A percentile compares a stretch with the other conserved stretches of the same genome.
These are phyloP conservation scores for Henricia sp. DNA, from an alignment of 53 echinoderm and acorn worm genomes.

Conservation along the genomic window DNA sequence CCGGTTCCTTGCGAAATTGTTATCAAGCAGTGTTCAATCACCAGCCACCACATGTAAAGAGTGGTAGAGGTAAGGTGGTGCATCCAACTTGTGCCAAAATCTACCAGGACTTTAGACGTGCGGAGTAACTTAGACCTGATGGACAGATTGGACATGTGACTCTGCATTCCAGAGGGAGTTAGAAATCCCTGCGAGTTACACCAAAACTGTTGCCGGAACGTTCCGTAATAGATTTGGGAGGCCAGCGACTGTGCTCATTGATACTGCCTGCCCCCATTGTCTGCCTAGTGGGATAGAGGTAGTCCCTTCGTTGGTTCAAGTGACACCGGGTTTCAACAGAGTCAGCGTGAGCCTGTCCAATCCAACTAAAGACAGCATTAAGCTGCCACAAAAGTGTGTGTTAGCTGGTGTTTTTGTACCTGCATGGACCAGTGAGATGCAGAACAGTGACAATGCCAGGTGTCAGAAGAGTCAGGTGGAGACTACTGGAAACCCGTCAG, in stretches of 20 bases:
- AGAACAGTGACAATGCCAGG: not conserved
- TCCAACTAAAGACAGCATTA: not conserved
- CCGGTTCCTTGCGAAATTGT: slow-evolving; percentile 19
- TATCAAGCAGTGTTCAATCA: not conserved
- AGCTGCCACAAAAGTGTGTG: slow-evolving; percentile 10
- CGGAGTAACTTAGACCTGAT: not conserved
- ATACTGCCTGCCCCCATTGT: not conserved
- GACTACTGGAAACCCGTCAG: not conserved
- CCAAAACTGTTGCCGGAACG: not conserved
- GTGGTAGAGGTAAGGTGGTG: not conserved
- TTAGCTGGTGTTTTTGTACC: slow-evolving; percentile 7
- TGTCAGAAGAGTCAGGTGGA: not conserved
- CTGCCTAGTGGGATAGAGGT: slow-evolving; percentile 14
- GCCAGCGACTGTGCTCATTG: not conserved
- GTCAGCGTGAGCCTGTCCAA: too few relatives aligned
- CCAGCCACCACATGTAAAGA: not conserved
- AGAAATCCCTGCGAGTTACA: not conserved
- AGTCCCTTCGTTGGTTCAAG: too few relatives aligned
- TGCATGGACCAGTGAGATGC: not conserved
- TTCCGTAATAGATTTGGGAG: not conserved
- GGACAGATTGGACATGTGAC: not conserved
- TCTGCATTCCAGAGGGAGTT: not conserved
- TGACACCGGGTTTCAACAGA: too few relatives aligned
- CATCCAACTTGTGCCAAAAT: slow-evolving; percentile 24
- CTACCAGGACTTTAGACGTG: not conserved